Evolutionary conservation across 2,797 vertebrate species (phyloP).

Genomic region (Denticeps clupeoides): DNA sequence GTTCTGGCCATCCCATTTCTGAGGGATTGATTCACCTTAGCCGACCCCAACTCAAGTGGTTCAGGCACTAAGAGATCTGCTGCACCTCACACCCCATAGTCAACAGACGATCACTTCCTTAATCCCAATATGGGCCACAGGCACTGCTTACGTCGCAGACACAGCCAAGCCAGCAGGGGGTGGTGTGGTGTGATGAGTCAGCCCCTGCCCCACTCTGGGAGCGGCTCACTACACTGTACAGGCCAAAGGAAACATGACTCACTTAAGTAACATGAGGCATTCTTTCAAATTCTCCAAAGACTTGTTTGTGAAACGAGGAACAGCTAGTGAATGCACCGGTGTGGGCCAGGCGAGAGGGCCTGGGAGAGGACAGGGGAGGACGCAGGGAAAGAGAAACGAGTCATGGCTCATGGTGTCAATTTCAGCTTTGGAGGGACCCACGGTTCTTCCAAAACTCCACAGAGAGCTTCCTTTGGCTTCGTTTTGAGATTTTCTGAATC

Average conservation of each 20-base stretch:
- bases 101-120: slow-evolving; percentile 34
- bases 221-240: slow-evolving; percentile 51
- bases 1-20: slow-evolving; percentile 43
- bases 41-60: slow-evolving; percentile 29
- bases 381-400: slow-evolving; percentile 36
- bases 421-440: slow-evolving; percentile 43
- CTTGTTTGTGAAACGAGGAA: slow-evolving; percentile 58
- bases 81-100: slow-evolving; percentile 23
- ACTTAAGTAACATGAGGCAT: slow-evolving; percentile 64
- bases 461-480: slow-evolving; percentile 53
- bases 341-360: slow-evolving; percentile 22
- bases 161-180: slow-evolving; percentile 21
- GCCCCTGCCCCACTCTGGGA: slow-evolving; percentile 50
- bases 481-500: slow-evolving; percentile 59
- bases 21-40: slow-evolving; percentile 42
- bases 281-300: slow-evolving; percentile 58
- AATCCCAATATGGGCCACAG: slow-evolving; percentile 41
- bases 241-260: slow-evolving; percentile 74
- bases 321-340: slow-evolving; percentile 22
- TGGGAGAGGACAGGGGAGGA: slow-evolving; percentile 14
- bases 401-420: slow-evolving; percentile 40
- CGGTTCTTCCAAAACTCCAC: slow-evolving; percentile 43
- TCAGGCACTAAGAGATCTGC: slow-evolving; percentile 32
- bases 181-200: no score
- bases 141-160: slow-evolving; percentile 35